Evolutionary conservation across 2,113 vertebrate genomes (phyloP).

Genomic region (Megaleporinus macrocephalus): DNA sequence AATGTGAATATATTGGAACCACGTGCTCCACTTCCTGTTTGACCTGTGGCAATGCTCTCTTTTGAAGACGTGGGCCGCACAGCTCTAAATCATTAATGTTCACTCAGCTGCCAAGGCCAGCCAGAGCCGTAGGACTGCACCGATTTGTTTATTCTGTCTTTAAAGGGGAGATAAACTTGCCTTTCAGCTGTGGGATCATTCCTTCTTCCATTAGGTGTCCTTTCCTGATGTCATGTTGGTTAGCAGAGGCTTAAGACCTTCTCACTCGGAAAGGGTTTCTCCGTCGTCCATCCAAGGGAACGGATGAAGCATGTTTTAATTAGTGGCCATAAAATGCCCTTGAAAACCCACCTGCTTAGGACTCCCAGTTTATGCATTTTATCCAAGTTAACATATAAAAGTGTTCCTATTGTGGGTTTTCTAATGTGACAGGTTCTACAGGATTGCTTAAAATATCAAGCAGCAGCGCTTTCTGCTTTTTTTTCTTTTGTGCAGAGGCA

Average conservation of each 20-base stretch:
- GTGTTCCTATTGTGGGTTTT: no score
- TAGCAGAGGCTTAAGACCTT: not conserved
- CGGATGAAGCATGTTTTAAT: no score
- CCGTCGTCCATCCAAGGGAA: no score
- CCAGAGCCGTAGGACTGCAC: conserved; percentile 48
- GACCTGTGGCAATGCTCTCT: conserved; percentile 13
- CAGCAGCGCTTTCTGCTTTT: no score
- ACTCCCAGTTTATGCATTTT: no score
- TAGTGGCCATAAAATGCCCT: no score
- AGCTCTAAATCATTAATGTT: conserved; percentile 22
- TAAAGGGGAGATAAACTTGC: not conserved
- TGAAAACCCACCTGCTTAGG: no score
- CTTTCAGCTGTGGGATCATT: not conserved
- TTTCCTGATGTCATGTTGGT: not conserved
- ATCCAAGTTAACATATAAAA: no score
- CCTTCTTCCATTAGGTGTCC: not conserved
- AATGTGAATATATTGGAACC: conserved; percentile 14
- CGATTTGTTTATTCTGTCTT: conserved; percentile 32
- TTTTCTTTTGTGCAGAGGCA: no score
- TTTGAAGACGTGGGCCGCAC: conserved; percentile 29
- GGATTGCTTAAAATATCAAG: no score
- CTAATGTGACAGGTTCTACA: no score
- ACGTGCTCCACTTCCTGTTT: conserved; percentile 31
- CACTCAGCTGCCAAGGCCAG: conserved; percentile 32
- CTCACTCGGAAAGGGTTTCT: no score